A percentile compares a stretch with the other conserved stretches of the same genome.
Evolutionary conservation across 2,113 vertebrate species (phyloP).

Genomic region (Oceanites oceanicus): DNA sequence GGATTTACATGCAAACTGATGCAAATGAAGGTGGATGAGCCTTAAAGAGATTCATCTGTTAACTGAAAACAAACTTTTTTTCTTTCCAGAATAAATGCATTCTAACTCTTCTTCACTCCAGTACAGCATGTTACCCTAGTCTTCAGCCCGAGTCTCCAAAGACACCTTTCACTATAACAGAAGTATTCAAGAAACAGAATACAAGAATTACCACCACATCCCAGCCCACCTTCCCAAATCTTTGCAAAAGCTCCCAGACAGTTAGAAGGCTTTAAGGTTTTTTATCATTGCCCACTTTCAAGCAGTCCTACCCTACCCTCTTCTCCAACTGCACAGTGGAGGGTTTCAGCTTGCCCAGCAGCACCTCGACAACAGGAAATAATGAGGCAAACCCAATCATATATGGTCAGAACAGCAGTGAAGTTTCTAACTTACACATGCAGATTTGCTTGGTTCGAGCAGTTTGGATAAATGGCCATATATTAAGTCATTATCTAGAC

Average conservation of each 20-base stretch:
- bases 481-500: not conserved
- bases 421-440: not conserved
- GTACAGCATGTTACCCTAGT: not conserved
- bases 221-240: not conserved
- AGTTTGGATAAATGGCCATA: not conserved
- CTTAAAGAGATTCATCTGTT: not conserved
- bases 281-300: rapidly evolving
- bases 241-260: not conserved
- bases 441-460: not conserved
- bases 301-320: not conserved
- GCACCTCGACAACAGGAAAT: not conserved
- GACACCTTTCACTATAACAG: not conserved
- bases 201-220: not conserved
- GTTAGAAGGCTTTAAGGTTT: not conserved
- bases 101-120: not conserved
- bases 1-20: not conserved
- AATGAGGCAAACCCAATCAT: not conserved
- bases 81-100: not conserved
- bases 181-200: not conserved
- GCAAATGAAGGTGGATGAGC: not conserved
- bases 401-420: not conserved
- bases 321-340: not conserved
- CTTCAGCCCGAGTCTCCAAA: not conserved
- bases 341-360: not conserved
- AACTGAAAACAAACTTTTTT: not conserved